Base-by-base conservation (phyloP, 2,113 vertebrate species). In the Amblyopsis rosae region DNA sequence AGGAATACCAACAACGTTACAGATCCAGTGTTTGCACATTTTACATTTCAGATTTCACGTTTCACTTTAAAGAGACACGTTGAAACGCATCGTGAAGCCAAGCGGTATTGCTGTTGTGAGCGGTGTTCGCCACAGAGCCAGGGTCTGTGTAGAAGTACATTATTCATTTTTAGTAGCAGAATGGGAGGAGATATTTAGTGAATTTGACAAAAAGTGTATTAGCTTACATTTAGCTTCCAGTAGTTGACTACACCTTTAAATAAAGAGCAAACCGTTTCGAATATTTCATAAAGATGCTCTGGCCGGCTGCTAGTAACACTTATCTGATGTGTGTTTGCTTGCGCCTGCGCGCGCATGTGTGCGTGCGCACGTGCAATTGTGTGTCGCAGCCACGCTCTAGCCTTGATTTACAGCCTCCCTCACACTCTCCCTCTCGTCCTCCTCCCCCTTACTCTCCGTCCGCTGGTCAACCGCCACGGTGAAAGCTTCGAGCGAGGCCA, bases 361-460 rank as follows among this genome's bases (percentile, higher is more conserved):
- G 77, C 65, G 83, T 83, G 81, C 59, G 75, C 75, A 70, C 73
- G 73, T 74, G 70, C 80, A 84, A 87, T 70, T 83, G 71, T 72
- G 61, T 72, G 70, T 72, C 69, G 55, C 33, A 75, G 83, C 70
- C 83, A 87, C 88, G 84, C 89, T 88, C 80, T 79, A 48, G 0
- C 55, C 33, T 77, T 91, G 91, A 92, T 93, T 93, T 93, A 91
- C 80, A 76, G 67, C 82, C 69, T 59, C 62, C 64, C 84, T 87
- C 76, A 69, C 87, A 46, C 71, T 61, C 64, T 72, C 87, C 80
- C 83, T 88, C 54, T 49, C 16, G 5, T 45, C 13, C 56, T 32
- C 64, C 47, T 47, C 19, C 59, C 48, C 69, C 67, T 51, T 81
- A 72, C 80, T 84, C 82, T 79, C 76, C 76, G 80, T 87, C 84